Conservation (phyloP, 2,113 vertebrate genomes). For the Arenaria interpres region DNA sequence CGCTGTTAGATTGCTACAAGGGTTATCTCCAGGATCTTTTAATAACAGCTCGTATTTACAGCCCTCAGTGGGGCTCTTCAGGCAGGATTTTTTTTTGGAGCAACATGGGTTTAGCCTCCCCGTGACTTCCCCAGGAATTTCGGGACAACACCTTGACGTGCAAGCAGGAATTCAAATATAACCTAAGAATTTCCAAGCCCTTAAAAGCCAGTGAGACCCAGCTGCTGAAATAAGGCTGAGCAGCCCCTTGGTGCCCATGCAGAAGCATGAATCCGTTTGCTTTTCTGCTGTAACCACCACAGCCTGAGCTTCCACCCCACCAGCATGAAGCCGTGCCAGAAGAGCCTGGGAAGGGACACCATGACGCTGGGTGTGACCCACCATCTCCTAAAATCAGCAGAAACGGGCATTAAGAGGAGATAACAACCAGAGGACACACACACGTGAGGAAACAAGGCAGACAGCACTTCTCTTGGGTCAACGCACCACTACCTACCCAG, state of each 20-base stretch:
- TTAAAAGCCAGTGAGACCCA: background rate
- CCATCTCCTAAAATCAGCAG: background rate
- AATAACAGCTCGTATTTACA: background rate
- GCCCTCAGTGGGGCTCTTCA: background rate
- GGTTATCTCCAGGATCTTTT: background rate
- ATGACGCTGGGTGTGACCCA: rapidly evolving
- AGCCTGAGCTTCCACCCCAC: background rate
- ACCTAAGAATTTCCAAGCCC: background rate
- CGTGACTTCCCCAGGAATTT: background rate
- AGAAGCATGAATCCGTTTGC: background rate
- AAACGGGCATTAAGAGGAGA: background rate
- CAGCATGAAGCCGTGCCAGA: rapidly evolving
- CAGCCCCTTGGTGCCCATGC: background rate
- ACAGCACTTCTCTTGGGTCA: background rate
- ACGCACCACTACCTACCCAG: rapidly evolving
- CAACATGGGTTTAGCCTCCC: background rate
- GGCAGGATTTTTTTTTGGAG: background rate
- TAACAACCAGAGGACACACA: background rate
- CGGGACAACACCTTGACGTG: rapidly evolving
- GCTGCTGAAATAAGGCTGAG: background rate
- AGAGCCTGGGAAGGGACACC: background rate
- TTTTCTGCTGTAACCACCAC: background rate
- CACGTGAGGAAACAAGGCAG: background rate
- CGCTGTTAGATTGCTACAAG: background rate
- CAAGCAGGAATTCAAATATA: background rate